Evolutionary conservation across 1,140 invertebrate genomes (phyloP).

Genomic region (Drosophila chauvacae): DNA sequence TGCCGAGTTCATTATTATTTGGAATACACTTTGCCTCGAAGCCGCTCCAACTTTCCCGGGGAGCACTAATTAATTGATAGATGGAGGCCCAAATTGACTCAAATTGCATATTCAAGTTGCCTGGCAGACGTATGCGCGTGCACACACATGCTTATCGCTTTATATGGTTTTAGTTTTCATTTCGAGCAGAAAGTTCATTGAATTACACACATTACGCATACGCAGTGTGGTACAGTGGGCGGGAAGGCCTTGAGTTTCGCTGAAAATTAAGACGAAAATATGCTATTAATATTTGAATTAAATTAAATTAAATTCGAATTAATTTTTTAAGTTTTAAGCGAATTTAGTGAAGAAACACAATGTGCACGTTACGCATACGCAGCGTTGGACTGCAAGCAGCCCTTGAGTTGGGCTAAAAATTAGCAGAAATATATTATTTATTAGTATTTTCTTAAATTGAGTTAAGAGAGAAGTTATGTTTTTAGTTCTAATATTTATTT

Average conservation of each 20-base stretch:
- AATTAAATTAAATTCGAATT: no score
- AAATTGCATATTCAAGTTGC: slow-evolving; percentile 64
- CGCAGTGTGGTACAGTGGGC: slow-evolving; percentile 29
- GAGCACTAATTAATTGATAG: slow-evolving; percentile 73
- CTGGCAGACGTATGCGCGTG: not conserved
- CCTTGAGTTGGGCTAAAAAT: not conserved
- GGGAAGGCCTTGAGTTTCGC: accelerated
- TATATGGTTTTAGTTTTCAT: slow-evolving; percentile 48
- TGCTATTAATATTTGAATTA: no score
- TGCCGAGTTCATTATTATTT: slow-evolving; percentile 25
- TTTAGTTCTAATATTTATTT: no score
- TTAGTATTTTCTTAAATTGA: no score
- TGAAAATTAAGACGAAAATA: not conserved
- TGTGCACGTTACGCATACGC: not conserved
- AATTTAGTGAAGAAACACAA: not conserved
- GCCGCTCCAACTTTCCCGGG: slow-evolving; percentile 42
- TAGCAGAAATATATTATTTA: no score
- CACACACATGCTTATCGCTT: not conserved
- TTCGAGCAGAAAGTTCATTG: slow-evolving; percentile 52
- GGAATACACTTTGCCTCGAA: slow-evolving; percentile 2
- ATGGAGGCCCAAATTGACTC: slow-evolving; percentile 48
- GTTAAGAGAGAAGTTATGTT: no score
- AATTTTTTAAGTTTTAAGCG: not conserved
- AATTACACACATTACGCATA: slow-evolving; percentile 65
- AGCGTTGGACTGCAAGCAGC: not conserved